Percentiles rank a stretch among this genome's conserved stretches.
phyloP scores from a whole-genome alignment of 1,140 invertebrate genomes.

The Parasteatoda tepidariorum region DNA sequence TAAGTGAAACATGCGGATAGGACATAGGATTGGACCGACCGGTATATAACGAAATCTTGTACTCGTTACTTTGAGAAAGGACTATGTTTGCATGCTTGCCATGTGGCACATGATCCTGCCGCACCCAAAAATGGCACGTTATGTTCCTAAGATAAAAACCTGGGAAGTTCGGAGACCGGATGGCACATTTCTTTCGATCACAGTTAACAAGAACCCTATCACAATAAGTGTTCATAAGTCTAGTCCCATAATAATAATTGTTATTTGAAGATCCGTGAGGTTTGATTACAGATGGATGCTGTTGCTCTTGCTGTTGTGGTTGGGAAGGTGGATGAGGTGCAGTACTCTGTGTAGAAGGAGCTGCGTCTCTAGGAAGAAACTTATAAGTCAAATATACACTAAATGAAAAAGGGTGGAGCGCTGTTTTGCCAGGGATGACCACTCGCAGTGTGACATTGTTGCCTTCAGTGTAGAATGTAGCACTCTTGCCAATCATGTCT shows the following conservation, averaged over 20 bases:
- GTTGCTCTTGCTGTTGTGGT: slow-evolving; percentile 26
- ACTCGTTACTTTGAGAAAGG: slow-evolving; percentile 62
- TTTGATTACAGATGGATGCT: neutral
- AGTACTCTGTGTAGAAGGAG: neutral
- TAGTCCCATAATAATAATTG: slow-evolving; percentile 56
- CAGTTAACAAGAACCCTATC: slow-evolving; percentile 62
- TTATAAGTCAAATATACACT: slow-evolving; percentile 63
- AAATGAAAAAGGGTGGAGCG: slow-evolving; percentile 59
- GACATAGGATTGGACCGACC: slow-evolving; percentile 58
- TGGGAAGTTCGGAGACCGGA: slow-evolving; percentile 63
- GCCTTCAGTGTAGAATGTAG: slow-evolving; percentile 62
- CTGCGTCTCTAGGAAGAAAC: slow-evolving; percentile 45
- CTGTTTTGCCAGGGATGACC: slow-evolving; percentile 57
- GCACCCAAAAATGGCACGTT: slow-evolving; percentile 62
- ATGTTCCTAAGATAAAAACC: slow-evolving; percentile 63
- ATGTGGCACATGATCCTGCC: slow-evolving; percentile 60
- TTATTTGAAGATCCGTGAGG: neutral
- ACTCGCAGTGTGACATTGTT: slow-evolving; percentile 62
- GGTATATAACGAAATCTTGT: slow-evolving; percentile 64
- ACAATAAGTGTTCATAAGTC: slow-evolving; percentile 59
- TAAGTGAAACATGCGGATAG: slow-evolving; percentile 65
- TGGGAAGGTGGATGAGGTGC: neutral
- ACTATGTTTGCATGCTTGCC: slow-evolving; percentile 61
- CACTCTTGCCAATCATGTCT: slow-evolving; percentile 61
- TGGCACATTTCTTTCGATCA: slow-evolving; percentile 59